phyloP scores from a whole-genome alignment of 2,888 invertebrate species.

The Matsumyia berberina region DNA sequence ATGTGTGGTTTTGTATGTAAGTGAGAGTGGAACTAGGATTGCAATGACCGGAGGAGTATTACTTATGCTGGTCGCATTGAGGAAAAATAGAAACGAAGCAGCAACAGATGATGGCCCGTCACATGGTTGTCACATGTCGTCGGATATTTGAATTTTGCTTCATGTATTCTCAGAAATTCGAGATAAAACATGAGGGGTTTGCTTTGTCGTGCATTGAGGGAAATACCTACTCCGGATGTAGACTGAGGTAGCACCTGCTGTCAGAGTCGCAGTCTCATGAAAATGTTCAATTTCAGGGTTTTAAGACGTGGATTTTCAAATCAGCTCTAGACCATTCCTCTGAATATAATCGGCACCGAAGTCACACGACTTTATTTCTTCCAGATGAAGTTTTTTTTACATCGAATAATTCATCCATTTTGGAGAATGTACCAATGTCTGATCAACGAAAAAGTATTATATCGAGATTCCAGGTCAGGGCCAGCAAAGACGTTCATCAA shows the following conservation, averaged over 20 bases:
- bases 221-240: not conserved
- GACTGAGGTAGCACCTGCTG: not conserved
- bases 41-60: not conserved
- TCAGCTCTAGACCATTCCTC: too few species aligned
- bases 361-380: too few species aligned
- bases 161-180: constrained; percentile 6
- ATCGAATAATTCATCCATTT: too few species aligned
- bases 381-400: too few species aligned
- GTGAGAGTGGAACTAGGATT: not conserved
- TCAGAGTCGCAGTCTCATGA: too few species aligned
- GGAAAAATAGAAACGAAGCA: not conserved
- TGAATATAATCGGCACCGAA: too few species aligned
- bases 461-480: too few species aligned
- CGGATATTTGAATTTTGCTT: constrained; percentile 7
- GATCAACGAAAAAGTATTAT: too few species aligned
- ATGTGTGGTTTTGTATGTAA: not conserved
- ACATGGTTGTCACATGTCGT: constrained; percentile 31
- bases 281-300: not conserved
- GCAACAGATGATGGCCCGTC: constrained; percentile 6
- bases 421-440: too few species aligned
- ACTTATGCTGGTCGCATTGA: constrained; percentile 11
- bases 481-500: too few species aligned
- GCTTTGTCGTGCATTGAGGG: not conserved
- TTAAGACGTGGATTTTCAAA: too few species aligned
- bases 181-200: not conserved